Evolutionary conservation across 2,797 vertebrate genomes (phyloP).

Genomic region (Gastrophryne carolinensis): DNA sequence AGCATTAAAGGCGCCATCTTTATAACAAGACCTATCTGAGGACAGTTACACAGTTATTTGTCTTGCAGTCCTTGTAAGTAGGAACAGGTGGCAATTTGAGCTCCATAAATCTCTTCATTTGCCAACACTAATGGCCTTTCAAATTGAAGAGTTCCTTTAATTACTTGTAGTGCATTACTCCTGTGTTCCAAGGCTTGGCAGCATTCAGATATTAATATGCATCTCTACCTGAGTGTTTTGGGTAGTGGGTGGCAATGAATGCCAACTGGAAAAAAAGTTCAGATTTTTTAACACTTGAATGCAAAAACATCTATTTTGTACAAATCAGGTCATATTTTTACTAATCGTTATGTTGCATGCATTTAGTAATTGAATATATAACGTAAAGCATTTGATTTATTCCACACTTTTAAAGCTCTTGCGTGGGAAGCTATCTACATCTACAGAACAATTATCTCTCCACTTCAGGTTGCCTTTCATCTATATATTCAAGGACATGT

Average conservation of each 20-base stretch:
- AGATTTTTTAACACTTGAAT: neutral
- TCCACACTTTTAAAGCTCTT: too few species aligned
- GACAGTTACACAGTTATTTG: conserved; percentile 13
- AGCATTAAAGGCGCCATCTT: conserved; percentile 20
- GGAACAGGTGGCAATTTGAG: conserved; percentile 42
- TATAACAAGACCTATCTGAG: conserved; percentile 27
- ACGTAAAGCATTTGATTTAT: too few species aligned
- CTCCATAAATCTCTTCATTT: conserved; percentile 43
- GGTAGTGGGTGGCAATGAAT: neutral
- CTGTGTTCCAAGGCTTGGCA: conserved; percentile 32
- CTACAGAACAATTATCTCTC: too few species aligned
- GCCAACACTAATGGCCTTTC: conserved; percentile 46
- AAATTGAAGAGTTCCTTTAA: conserved; percentile 38
- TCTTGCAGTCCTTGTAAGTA: conserved; percentile 7
- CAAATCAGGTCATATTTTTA: too few species aligned
- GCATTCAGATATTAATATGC: conserved; percentile 27
- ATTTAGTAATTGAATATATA: too few species aligned
- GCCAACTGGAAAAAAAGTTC: neutral
- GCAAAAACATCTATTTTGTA: neutral
- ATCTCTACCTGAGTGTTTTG: neutral
- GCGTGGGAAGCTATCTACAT: too few species aligned
- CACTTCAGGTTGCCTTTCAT: too few species aligned
- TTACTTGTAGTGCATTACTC: conserved; percentile 41
- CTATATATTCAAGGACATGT: too few species aligned
- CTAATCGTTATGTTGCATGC: too few species aligned